A percentile compares a stretch with the other conserved stretches of the same genome.
These are phyloP conservation scores for Pyrrhosoma nymphula DNA, from an alignment of 2,888 invertebrate genomes.

Conservation along the genomic window DNA sequence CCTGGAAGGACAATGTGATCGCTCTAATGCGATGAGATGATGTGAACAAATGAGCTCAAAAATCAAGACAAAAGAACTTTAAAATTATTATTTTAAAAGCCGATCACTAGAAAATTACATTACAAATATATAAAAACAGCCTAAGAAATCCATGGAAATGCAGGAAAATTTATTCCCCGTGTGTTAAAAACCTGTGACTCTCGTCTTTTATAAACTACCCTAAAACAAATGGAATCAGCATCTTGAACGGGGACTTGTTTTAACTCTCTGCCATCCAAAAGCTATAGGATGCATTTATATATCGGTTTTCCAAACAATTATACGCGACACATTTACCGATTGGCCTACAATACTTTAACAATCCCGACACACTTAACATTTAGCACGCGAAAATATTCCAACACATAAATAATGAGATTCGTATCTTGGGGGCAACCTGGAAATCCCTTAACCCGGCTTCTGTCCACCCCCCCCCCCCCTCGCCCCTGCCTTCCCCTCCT, in stretches of 20 bases:
- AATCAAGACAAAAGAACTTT: neutral
- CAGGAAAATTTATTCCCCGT: neutral
- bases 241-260: neutral
- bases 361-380: neutral
- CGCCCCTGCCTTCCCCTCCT: neutral
- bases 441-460: neutral
- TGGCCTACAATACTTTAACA: neutral
- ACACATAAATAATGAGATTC: neutral
- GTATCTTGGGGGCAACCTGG: neutral
- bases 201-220: neutral
- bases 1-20: neutral
- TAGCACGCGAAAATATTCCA: neutral
- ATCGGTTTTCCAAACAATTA: neutral
- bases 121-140: neutral
- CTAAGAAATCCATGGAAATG: neutral
- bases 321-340: neutral
- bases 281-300: neutral
- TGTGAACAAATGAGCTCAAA: neutral
- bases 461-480: neutral
- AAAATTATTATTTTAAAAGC: neutral
- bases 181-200: neutral
- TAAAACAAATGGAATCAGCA: neutral
- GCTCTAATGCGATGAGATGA: neutral
- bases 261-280: neutral
- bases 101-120: neutral